A percentile compares a stretch with the other conserved stretches of the same genome.
Conservation (phyloP, 2,888 invertebrate species). For the Chrysina gloriosa region DNA sequence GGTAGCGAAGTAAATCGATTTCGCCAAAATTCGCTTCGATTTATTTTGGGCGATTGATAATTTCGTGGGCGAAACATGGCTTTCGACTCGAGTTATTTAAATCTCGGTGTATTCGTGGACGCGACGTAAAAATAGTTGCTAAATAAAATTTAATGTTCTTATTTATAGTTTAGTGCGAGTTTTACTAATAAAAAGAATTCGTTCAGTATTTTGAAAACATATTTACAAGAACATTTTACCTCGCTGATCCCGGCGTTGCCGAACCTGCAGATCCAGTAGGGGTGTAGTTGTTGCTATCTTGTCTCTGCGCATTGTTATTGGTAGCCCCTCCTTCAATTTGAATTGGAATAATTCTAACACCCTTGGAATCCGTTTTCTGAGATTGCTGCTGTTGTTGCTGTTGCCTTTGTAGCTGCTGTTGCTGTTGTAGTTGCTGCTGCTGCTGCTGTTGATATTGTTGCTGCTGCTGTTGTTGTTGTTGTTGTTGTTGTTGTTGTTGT, state of each 20-base stretch:
- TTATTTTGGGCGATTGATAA: constrained; percentile 1
- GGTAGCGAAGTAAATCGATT: constrained; percentile 10
- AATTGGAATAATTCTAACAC: constrained; percentile 73
- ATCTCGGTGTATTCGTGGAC: constrained; percentile 5
- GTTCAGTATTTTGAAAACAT: constrained; percentile 15
- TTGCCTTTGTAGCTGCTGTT: constrained; percentile 50
- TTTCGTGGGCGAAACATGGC: constrained; percentile 14
- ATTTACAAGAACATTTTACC: constrained; percentile 39
- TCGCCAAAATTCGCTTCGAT: constrained; percentile 3
- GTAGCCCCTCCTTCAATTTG: constrained; percentile 69
- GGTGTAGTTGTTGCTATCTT: constrained; percentile 38
- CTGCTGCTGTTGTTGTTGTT: constrained; percentile 50
- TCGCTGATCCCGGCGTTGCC: constrained; percentile 42
- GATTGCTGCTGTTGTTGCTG: constrained; percentile 42
- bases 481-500: constrained; percentile 45
- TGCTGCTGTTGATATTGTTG: constrained; percentile 12
- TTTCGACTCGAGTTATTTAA: constrained; percentile 13
- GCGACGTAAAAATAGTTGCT: constrained; percentile 19
- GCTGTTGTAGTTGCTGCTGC: constrained; percentile 41
- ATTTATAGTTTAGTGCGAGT: constrained; percentile 19
- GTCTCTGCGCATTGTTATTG: constrained; percentile 41
- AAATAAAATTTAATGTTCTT: constrained; percentile 22
- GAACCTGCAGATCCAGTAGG: constrained; percentile 38
- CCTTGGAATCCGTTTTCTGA: constrained; percentile 58
- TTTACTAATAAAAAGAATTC: constrained; percentile 16